Evolutionary conservation across 2,797 vertebrate species (phyloP).

Genomic region (Galagoides demidoff): DNA sequence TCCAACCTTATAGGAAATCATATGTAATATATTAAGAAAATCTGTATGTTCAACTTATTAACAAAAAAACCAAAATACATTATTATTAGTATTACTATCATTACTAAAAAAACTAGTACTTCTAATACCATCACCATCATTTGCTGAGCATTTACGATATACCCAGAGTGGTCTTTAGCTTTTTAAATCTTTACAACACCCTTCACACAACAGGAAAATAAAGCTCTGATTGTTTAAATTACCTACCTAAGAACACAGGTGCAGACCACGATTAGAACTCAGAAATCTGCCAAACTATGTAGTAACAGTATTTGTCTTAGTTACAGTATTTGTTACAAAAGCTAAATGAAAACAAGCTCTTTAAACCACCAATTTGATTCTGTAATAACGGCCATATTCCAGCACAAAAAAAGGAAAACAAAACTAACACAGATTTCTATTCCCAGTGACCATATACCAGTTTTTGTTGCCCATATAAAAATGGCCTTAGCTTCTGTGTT

Average conservation of each 20-base stretch:
- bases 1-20: not conserved
- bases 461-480: slow-evolving; percentile 38
- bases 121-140: not conserved
- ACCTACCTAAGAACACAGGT: not conserved
- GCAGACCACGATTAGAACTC: not conserved
- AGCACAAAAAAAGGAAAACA: not conserved
- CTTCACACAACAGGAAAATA: not conserved
- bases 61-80: not conserved
- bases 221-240: not conserved
- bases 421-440: not conserved
- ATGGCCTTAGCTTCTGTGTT: not conserved
- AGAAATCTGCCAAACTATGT: not conserved
- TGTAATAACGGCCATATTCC: not conserved
- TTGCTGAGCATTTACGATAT: not conserved
- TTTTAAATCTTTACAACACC: not conserved
- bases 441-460: not conserved
- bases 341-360: slow-evolving; percentile 2
- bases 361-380: slow-evolving; percentile 2
- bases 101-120: not conserved
- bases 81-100: not conserved
- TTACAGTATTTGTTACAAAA: not conserved
- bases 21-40: not conserved
- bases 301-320: not conserved
- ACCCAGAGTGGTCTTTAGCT: not conserved
- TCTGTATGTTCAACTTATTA: not conserved